Evolutionary conservation across 1,140 invertebrate genomes (phyloP), one percentile per base, ranked within the genome.

Genomic region (Ips nitidus): DNA sequence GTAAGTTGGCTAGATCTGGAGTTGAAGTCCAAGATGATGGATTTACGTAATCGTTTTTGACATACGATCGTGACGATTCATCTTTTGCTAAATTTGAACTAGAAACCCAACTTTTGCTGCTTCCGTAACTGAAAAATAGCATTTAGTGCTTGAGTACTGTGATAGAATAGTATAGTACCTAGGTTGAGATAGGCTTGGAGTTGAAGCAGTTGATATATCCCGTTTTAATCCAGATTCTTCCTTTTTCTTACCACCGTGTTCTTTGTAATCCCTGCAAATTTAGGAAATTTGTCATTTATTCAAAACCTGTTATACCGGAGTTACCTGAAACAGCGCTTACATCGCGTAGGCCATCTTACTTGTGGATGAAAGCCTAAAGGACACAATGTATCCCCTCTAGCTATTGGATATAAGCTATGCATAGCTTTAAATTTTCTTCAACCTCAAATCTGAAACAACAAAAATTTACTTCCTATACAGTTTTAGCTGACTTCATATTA

Each of bases 341-440:
- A 96, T 72, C 93, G 85, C 50, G 93, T 96, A 8, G 94, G 94
- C 91, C 94, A 95, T 73, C 94, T 87, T 70, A 94, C 92, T 84
- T 96, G 94, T 37, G 94, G 94, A 83, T 95, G 92, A 79, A 97
- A 97, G n/a, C 94, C 94, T 77, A 95, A 83, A 39, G 93, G 93
- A 80, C 94, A 96, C 63, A 95, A 82, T 50, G 93, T 90, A 80
- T 96, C 94, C 65, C 91, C 91, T 83, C 91, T 93, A 73, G 88
- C 87, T 73, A 89, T 84, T 52, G 91, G 90, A 81, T 92, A 92
- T 78, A 92, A 81, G 81, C 92, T 90, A 84, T 92, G 90, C 91
- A 93, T 92, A n/a, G 52, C 71, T 68, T 61, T 53, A 4, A n/a
- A 38, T 62, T 50, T n/a, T 45, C 37, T 22, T 62, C 36, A 50